Conservation (phyloP, 1,140 invertebrate species). For the Polyergus mexicanus region DNA sequence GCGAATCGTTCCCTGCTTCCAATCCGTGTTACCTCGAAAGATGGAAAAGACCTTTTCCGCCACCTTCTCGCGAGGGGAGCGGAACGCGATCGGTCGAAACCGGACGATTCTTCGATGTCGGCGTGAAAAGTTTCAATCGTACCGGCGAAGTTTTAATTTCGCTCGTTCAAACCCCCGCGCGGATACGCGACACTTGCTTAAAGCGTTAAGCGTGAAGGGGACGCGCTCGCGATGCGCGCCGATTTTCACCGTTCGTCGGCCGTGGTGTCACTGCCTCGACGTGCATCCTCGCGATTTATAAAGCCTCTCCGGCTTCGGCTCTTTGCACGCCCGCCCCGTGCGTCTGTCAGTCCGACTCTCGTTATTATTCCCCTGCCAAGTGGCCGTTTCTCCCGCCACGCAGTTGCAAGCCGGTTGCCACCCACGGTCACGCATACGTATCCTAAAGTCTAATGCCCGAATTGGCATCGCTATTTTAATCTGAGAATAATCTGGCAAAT, state of each 20-base stretch:
- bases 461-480: not conserved
- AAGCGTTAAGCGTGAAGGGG: not conserved
- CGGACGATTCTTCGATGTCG: too few species aligned
- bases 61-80: not conserved
- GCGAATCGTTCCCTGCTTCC: not conserved
- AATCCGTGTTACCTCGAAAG: not conserved
- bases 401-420: slow-evolving; percentile 22
- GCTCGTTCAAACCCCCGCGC: too few species aligned
- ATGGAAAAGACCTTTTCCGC: not conserved
- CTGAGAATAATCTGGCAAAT: not conserved
- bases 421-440: slow-evolving; percentile 38
- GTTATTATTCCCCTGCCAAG: slow-evolving; percentile 77
- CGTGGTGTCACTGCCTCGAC: slow-evolving; percentile 81
- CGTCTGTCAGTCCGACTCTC: slow-evolving; percentile 63
- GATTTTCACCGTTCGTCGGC: slow-evolving; percentile 67
- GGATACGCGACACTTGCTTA: not conserved
- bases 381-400: slow-evolving; percentile 65
- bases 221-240: slow-evolving; percentile 19
- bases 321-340: slow-evolving; percentile 30
- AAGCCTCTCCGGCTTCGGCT: slow-evolving; percentile 77
- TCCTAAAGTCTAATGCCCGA: slow-evolving; percentile 22
- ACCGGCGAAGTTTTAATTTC: not conserved
- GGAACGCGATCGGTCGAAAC: not conserved
- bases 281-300: slow-evolving; percentile 85
- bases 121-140: slow-evolving; percentile 5